A percentile compares a stretch with the other conserved stretches of the same genome.
These are phyloP conservation scores for Rhopalosiphum padi DNA, from an alignment of 1,140 invertebrate genomes.

Conservation along the genomic window DNA sequence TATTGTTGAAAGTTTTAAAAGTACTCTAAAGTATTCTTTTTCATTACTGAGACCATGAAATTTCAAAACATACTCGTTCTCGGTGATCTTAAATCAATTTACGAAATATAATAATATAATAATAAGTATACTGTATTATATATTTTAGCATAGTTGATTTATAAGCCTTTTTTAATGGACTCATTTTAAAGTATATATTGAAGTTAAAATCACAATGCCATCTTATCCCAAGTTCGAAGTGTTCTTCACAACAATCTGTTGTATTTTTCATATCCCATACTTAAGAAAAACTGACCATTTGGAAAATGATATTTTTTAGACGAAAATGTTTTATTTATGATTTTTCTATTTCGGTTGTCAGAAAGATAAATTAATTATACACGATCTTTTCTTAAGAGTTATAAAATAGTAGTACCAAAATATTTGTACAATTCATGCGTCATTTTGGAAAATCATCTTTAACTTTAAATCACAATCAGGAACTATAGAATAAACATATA, in stretches of 20 bases:
- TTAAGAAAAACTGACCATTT: neutral
- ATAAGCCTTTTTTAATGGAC: neutral
- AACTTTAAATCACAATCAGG: neutral
- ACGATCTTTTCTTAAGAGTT: neutral
- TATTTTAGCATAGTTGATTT: neutral
- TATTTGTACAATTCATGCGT: neutral
- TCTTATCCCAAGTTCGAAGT: neutral
- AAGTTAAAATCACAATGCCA: neutral
- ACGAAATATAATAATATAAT: neutral
- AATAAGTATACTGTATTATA: neutral
- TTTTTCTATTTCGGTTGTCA: neutral
- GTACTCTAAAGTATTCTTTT: neutral
- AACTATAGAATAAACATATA: neutral
- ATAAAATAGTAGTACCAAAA: neutral
- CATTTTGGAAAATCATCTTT: neutral
- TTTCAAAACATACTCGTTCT: neutral
- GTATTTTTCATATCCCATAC: neutral
- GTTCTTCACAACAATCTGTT: neutral
- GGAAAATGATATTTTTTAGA: neutral
- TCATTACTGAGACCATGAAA: neutral
- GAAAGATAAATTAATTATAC: neutral
- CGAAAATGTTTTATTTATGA: neutral
- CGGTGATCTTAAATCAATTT: neutral
- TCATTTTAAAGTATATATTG: neutral
- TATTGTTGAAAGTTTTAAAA: conserved; percentile 11